Base-by-base conservation (phyloP, 2,797 vertebrate genomes). In the Gallinago stenura region DNA sequence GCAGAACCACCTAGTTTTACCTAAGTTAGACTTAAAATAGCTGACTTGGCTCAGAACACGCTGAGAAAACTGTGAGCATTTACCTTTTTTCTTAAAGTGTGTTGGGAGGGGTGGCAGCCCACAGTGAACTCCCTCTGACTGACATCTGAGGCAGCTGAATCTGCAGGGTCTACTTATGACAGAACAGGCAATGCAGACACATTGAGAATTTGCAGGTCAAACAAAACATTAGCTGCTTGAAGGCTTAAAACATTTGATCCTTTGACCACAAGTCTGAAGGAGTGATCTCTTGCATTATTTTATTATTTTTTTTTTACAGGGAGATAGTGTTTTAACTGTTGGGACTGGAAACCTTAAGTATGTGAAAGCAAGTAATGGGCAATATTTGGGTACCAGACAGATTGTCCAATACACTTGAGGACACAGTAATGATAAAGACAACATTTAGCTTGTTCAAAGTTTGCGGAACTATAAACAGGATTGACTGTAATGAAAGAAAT, bases 401-500 rank as follows among this genome's bases (percentile, higher is more conserved):
- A 26, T 95, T 20, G 18, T 53, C 13, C 18, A 35, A 25, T 39
- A 35, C 1, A 15, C 77, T 11, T 77, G 15, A 61, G 77, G 24
- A 82, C 12, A 66, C 22, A 61, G 5, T 33, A 73, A 51, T 12
- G 5, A 22, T 39, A 71, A 89, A 91, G 20, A 20, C 14, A 83
- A 8, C 24, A 56, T 73, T 75, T 64, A 41, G 5, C 24, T 62
- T 51, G 8, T 65, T 83, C 35, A 51, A 30, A 68, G 22, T 65
- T 75, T n/a, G 58, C 57, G 31, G 61, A 53, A 87, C 53, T 81
- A 48, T 15, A 39, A 51, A 33, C 58, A 83, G 9, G 31, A 86
- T n/a, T 88, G 20, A 51, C 53, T 91, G 50, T 65, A 93, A 80
- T 65, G 46, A 93, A 92, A 41, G 2, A 90, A 93, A 87, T 70